Evolutionary conservation across 2,888 invertebrate species (phyloP).

Genomic region (Caradrina kadenii): DNA sequence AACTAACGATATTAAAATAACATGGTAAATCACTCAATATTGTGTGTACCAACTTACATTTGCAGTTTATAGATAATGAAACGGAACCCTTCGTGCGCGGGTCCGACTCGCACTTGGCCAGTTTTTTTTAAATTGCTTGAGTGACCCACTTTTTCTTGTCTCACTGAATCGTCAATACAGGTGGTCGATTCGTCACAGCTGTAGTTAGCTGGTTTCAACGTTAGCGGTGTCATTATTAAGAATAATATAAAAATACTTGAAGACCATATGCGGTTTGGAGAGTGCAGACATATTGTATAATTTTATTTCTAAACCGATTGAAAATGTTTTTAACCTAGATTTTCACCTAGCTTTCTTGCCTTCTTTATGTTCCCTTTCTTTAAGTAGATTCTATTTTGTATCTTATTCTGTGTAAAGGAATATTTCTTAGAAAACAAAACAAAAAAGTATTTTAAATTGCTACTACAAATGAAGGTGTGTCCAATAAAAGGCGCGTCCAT

Average conservation of each 20-base stretch:
- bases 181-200: constrained; percentile 36
- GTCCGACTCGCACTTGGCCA: too few species aligned
- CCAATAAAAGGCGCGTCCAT: constrained; percentile 29
- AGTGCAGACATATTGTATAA: not conserved
- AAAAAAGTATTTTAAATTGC: not conserved
- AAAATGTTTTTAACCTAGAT: not conserved
- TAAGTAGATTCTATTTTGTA: too few species aligned
- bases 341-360: not conserved
- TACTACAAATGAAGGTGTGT: constrained; percentile 7
- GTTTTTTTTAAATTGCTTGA: constrained; percentile 34
- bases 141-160: constrained; percentile 34
- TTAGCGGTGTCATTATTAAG: constrained; percentile 12
- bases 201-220: constrained; percentile 4
- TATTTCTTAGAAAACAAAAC: too few species aligned
- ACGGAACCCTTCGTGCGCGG: too few species aligned
- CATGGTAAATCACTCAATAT: too few species aligned
- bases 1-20: too few species aligned
- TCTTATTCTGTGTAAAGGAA: not conserved
- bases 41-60: too few species aligned
- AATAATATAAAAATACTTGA: constrained; percentile 8
- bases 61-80: too few species aligned
- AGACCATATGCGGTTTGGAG: constrained; percentile 1
- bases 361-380: not conserved
- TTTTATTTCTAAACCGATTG: not conserved
- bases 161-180: constrained; percentile 23